Conservation (phyloP, 2,113 vertebrate species). For the Jacana jacana region DNA sequence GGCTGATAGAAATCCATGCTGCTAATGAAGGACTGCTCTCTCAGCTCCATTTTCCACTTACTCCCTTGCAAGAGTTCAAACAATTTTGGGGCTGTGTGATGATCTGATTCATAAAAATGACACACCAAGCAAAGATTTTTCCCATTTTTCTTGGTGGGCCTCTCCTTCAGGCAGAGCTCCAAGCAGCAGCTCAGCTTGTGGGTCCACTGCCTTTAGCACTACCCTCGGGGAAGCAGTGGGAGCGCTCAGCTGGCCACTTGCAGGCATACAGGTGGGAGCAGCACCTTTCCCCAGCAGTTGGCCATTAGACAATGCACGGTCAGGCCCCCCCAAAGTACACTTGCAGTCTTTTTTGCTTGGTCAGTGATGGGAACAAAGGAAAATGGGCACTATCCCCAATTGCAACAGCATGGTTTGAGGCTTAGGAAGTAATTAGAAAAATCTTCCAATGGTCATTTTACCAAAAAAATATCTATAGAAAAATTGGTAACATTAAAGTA, state of each 20-base stretch:
- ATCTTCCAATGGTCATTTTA: background rate
- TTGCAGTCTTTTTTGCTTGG: background rate
- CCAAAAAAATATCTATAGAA: background rate
- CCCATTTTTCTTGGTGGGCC: background rate
- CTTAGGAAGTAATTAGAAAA: background rate
- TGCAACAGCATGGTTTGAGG: background rate
- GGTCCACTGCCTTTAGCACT: background rate
- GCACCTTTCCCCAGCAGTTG: too few species aligned
- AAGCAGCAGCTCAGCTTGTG: background rate
- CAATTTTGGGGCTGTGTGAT: background rate
- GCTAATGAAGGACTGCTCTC: background rate
- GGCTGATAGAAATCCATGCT: background rate
- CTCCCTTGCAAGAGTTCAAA: background rate
- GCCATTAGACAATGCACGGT: too few species aligned
- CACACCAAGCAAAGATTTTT: background rate
- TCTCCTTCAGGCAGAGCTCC: background rate
- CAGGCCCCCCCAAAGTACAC: background rate
- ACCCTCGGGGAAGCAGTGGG: background rate
- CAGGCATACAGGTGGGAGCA: background rate
- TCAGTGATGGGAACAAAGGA: background rate
- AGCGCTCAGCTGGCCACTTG: fast-evolving
- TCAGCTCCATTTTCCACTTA: background rate
- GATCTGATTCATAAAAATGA: background rate
- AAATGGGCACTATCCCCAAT: background rate
- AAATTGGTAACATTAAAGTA: background rate